Percentiles rank a stretch among this genome's conserved stretches.
Evolutionary conservation across 2,797 vertebrate genomes (phyloP).

Genomic region (Lithobates pipiens): DNA sequence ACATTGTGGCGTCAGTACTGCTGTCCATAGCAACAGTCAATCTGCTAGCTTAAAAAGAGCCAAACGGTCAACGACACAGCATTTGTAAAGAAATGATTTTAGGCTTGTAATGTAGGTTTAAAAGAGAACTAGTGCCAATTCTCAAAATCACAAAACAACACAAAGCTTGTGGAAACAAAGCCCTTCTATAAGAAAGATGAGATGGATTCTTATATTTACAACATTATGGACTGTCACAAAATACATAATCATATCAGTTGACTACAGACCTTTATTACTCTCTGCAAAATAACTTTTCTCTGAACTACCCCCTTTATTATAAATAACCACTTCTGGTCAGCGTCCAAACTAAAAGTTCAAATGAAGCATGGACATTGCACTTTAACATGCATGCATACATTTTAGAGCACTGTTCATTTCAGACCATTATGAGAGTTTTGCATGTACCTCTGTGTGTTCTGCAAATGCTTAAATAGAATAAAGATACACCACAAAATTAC

Average conservation of each 20-base stretch:
- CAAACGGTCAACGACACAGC: slow-evolving; percentile 72
- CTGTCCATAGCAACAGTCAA: slow-evolving; percentile 77
- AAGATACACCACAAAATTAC: not conserved
- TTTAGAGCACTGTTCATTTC: not conserved
- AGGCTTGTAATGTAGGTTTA: slow-evolving; percentile 65
- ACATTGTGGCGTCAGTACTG: slow-evolving; percentile 74
- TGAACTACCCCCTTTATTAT: not conserved
- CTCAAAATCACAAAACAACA: slow-evolving; percentile 58
- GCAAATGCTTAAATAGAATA: not conserved
- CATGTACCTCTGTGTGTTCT: too few species aligned
- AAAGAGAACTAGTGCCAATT: slow-evolving; percentile 67
- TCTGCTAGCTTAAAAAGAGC: slow-evolving; percentile 72
- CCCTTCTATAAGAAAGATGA: not conserved
- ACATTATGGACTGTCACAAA: too few species aligned
- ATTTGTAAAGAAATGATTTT: slow-evolving; percentile 67
- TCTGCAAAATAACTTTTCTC: not conserved
- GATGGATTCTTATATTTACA: too few species aligned
- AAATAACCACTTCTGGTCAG: not conserved
- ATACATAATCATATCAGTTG: too few species aligned
- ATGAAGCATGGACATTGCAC: not conserved
- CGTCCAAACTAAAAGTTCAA: not conserved
- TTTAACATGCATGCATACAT: slow-evolving; percentile 15
- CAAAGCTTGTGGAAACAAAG: slow-evolving; percentile 48
- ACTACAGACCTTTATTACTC: not conserved
- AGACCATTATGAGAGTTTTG: not conserved